Percentiles rank a stretch among this genome's conserved stretches.
Conservation (phyloP, 2,113 vertebrate genomes). For the Oreochromis aureus region DNA sequence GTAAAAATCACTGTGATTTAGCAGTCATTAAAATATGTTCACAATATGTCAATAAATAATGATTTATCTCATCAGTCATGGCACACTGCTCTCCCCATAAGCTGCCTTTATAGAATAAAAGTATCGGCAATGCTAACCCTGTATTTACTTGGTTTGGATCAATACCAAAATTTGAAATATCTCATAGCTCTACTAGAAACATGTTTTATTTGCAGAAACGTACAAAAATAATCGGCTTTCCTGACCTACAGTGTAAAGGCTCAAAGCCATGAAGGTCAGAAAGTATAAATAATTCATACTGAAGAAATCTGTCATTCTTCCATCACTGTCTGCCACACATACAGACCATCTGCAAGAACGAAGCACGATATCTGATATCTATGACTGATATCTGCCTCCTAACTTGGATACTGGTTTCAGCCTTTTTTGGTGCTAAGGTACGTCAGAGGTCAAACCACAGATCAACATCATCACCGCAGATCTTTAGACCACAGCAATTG, state of each 20-base stretch:
- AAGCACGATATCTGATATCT: not conserved
- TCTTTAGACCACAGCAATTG: not conserved
- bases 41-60: not conserved
- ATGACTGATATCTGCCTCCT: not conserved
- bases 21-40: not conserved
- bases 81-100: not conserved
- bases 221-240: rapidly evolving
- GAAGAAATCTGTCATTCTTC: not conserved
- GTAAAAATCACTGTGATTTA: not conserved
- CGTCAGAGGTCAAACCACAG: not conserved
- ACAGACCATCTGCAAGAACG: not conserved
- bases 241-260: not conserved
- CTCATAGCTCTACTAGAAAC: not conserved
- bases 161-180: not conserved
- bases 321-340: not conserved
- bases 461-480: not conserved
- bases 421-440: not conserved
- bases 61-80: not conserved
- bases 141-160: not conserved
- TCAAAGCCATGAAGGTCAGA: not conserved
- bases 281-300: not conserved
- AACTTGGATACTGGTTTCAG: not conserved
- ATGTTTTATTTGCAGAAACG: not conserved
- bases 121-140: not conserved
- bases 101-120: not conserved